Evolutionary conservation across 2,888 invertebrate genomes (phyloP).

Genomic region (Iphiclides podalirius): DNA sequence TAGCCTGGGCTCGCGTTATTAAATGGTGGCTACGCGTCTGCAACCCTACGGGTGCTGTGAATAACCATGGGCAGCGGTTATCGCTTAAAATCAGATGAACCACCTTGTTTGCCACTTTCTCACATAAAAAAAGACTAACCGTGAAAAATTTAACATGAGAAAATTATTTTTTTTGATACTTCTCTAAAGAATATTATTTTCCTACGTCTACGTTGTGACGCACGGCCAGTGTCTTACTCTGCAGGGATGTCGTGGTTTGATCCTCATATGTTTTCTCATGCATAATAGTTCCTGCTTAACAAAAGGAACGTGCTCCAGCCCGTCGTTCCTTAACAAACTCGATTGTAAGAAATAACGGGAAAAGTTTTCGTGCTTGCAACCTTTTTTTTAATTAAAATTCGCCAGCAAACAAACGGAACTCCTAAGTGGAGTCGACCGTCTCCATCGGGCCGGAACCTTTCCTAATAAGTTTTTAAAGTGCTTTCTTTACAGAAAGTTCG

Average conservation of each 20-base stretch:
- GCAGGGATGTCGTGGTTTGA: slow-evolving; percentile 36
- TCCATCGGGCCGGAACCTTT: slow-evolving; percentile 10
- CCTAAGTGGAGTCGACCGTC: slow-evolving; percentile 13
- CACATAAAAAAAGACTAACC: too few relatives aligned
- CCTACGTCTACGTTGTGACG: slow-evolving; percentile 23
- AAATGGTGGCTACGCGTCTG: too few relatives aligned
- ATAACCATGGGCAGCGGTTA: too few relatives aligned
- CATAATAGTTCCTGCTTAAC: slow-evolving; percentile 47
- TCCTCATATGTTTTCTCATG: slow-evolving; percentile 43
- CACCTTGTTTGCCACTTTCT: too few relatives aligned
- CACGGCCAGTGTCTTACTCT: slow-evolving; percentile 30
- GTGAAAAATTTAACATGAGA: too few relatives aligned
- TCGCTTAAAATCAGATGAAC: too few relatives aligned
- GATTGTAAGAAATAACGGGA: slow-evolving; percentile 33
- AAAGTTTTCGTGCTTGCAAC: slow-evolving; percentile 24
- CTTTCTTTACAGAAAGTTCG: slow-evolving; percentile 20
- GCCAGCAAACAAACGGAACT: slow-evolving; percentile 24
- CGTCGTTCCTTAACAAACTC: slow-evolving; percentile 31
- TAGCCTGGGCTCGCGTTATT: too few relatives aligned
- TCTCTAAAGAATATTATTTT: slow-evolving; percentile 29
- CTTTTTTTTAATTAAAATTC: slow-evolving; percentile 25
- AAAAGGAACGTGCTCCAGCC: slow-evolving; percentile 42
- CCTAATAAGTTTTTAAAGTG: slow-evolving; percentile 22
- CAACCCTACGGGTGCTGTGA: too few relatives aligned
- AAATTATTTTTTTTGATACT: too few relatives aligned